These are phyloP conservation scores for Myiozetetes cayanensis DNA, from an alignment of 2,113 vertebrate genomes.

Conservation along the genomic window DNA sequence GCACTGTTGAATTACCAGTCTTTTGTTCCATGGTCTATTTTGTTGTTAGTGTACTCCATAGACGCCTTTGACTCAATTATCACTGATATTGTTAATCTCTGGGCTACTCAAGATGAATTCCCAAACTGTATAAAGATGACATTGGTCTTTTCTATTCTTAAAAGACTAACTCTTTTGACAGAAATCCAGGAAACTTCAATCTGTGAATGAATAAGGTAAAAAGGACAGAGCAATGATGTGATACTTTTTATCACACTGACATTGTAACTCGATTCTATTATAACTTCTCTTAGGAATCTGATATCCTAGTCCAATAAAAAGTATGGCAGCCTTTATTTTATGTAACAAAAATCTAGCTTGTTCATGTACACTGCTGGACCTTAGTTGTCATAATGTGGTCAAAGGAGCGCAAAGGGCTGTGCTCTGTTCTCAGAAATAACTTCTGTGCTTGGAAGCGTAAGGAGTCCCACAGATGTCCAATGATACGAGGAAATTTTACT, in stretches of 20 bases:
- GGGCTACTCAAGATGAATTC: slow-evolving; percentile 42
- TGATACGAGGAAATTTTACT: background rate
- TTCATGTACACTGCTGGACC: background rate
- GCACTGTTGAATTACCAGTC: background rate
- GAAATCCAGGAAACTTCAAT: slow-evolving; percentile 65
- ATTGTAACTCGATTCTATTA: slow-evolving; percentile 33
- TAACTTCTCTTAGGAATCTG: slow-evolving; percentile 7
- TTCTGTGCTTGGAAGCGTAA: background rate
- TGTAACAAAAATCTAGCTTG: slow-evolving; percentile 17
- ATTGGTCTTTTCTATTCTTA: slow-evolving; percentile 42
- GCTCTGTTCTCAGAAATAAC: background rate
- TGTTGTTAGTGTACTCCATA: slow-evolving; percentile 17
- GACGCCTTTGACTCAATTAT: slow-evolving; percentile 44
- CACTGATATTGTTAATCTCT: slow-evolving; percentile 48
- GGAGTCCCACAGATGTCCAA: background rate
- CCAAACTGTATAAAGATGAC: slow-evolving; percentile 51
- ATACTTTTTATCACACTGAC: slow-evolving; percentile 57
- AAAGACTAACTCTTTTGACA: slow-evolving; percentile 52
- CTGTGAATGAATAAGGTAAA: slow-evolving; percentile 66
- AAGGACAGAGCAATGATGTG: slow-evolving; percentile 11
- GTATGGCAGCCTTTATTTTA: slow-evolving; percentile 38
- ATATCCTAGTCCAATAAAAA: slow-evolving; percentile 24
- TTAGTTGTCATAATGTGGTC: background rate
- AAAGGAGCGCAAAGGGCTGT: background rate
- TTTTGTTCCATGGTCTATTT: slow-evolving; percentile 36